Base-by-base conservation (phyloP, 2,888 invertebrate species). In the Plebejus argus region DNA sequence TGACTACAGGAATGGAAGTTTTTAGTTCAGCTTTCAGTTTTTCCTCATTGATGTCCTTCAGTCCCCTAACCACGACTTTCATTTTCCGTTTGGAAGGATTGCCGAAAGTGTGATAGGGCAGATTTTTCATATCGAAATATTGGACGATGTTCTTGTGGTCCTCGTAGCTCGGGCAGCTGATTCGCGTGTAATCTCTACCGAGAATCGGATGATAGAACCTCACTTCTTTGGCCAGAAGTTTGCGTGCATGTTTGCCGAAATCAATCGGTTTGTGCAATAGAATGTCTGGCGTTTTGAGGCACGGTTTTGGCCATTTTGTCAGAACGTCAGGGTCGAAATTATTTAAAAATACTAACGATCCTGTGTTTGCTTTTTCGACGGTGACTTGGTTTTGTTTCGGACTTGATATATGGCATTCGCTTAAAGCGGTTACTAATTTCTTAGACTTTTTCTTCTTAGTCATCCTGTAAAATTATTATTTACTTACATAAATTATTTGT, bases 91-190 rank as follows among this genome's bases (percentile, higher is more conserved):
- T 86, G 8, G 81, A 79, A 10, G 90, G 89, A 80, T 87, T 81
- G 0, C 89, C 87, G 81, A 84, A 91, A 10, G 91, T 91, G 74
- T 91, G 89, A 78, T 86, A 90, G 0, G 89, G 89, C 15, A 90
- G 61, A 74, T 88, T 79, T 18, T 85, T 84, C 28, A 84, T 85
- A 6, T 88, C 84, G 18, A 90, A 87, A 82, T 86, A 89, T 76
- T 87, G 82, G 3, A 83, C 77, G 76, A 90, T 77, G 23, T 81
- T 79, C 78, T 84, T 86, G 70, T 90, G 86, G 76, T 90, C 89
- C 79, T 85, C 82, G 39, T 84, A 82, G 7, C 86, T 82, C 66
- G 77, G 75, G 23, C 86, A 88, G 39, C 79, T 78, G 74, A 91
- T 85, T 84, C 86, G 89, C 0, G 84, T 86, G 72, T 83, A 85